Conservation (phyloP, 2,113 vertebrate species). For the Pelecanus crispus region DNA sequence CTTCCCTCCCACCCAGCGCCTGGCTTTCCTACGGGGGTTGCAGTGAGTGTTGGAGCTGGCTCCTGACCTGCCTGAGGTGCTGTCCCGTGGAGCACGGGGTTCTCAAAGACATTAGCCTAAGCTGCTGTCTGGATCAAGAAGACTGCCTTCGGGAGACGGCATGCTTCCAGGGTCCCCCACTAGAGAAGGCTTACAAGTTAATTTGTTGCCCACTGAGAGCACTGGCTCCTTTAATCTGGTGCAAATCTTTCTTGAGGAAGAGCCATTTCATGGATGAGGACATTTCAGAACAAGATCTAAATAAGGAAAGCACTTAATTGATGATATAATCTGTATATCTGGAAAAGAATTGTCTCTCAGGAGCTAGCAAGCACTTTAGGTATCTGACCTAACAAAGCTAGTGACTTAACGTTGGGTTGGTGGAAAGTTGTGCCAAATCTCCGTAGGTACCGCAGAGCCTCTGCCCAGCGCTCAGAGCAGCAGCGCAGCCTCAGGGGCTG, state of each 20-base stretch:
- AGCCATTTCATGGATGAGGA: neutral
- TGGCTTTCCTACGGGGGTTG: fast-evolving
- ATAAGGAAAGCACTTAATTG: neutral
- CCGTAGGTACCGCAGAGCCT: fast-evolving
- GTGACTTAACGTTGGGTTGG: neutral
- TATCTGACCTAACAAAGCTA: neutral
- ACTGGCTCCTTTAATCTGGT: neutral
- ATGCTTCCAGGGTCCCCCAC: fast-evolving
- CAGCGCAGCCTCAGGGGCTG: neutral
- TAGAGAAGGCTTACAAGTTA: neutral
- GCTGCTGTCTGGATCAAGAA: neutral
- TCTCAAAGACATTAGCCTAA: fast-evolving
- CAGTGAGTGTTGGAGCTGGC: fast-evolving
- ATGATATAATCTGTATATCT: neutral
- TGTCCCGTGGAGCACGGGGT: fast-evolving
- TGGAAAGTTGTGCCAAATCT: neutral
- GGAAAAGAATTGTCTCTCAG: neutral
- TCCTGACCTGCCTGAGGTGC: neutral
- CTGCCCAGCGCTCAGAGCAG: neutral
- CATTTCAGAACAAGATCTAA: neutral
- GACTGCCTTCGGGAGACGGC: neutral
- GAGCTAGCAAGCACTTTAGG: neutral
- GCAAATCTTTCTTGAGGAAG: neutral
- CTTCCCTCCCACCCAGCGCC: fast-evolving
- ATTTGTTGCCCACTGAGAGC: neutral